A percentile compares a stretch with the other conserved stretches of the same genome.
Evolutionary conservation across 2,888 invertebrate genomes (phyloP).

Genomic region (Synanthedon tipuliformis): DNA sequence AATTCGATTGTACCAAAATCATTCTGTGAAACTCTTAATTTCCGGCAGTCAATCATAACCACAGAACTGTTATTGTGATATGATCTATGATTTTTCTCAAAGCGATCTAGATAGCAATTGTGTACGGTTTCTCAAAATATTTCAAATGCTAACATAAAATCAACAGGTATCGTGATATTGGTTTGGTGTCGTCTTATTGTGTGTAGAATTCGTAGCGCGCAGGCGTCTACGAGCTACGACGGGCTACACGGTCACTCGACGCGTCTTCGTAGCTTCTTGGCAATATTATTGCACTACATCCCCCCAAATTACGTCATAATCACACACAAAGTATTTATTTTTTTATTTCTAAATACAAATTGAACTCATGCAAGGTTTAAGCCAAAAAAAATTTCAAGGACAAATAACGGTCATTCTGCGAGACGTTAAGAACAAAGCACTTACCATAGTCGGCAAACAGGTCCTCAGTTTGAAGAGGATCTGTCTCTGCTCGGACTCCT

Average conservation of each 20-base stretch:
- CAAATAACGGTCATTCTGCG: conserved; percentile 1
- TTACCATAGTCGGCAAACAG: conserved; percentile 76
- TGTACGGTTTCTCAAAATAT: conserved; percentile 2
- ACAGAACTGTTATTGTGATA: too few relatives aligned
- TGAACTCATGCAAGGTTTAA: neutral
- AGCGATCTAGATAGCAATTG: neutral
- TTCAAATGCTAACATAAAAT: conserved; percentile 12
- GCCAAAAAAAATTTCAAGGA: neutral
- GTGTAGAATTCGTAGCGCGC: conserved; percentile 52
- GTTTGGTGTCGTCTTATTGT: conserved; percentile 17
- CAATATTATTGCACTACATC: conserved; percentile 16
- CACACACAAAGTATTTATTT: conserved; percentile 5
- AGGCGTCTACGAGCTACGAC: conserved; percentile 25
- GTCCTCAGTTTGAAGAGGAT: conserved; percentile 77
- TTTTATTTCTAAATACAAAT: neutral
- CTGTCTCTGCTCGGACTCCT: conserved; percentile 78
- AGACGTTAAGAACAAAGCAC: conserved; percentile 22
- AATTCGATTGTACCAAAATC: too few relatives aligned
- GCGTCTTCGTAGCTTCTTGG: conserved; percentile 11
- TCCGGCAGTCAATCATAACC: conserved; percentile 7
- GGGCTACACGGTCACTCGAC: neutral
- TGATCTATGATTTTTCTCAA: too few relatives aligned
- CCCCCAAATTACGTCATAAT: conserved; percentile 1
- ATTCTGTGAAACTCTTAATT: conserved; percentile 4
- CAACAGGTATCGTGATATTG: conserved; percentile 37